A percentile compares a stretch with the other conserved stretches of the same genome.
Evolutionary conservation across 2,113 vertebrate genomes (phyloP).

Genomic region (Jacana jacana): DNA sequence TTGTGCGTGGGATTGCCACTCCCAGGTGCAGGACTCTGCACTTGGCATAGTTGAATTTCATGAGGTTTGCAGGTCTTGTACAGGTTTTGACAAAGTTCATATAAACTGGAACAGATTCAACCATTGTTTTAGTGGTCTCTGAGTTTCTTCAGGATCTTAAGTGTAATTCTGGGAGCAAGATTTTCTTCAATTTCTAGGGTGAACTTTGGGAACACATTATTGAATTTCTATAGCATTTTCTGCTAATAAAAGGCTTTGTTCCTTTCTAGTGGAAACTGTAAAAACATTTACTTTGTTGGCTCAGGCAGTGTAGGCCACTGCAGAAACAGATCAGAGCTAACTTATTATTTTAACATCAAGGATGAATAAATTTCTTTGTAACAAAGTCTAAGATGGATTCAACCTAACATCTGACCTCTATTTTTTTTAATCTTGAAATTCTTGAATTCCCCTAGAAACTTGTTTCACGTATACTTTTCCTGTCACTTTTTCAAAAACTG

Average conservation of each 20-base stretch:
- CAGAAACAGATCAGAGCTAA: background rate
- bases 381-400: background rate
- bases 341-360: slow-evolving; percentile 2
- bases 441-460: background rate
- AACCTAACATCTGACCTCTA: background rate
- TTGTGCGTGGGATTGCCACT: too few species aligned
- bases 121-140: background rate
- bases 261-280: background rate
- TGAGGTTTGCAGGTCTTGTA: background rate
- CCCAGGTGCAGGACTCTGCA: too few species aligned
- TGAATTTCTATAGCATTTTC: background rate
- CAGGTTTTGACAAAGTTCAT: background rate
- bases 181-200: background rate
- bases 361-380: background rate
- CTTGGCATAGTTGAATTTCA: too few species aligned
- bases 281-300: background rate
- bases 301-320: background rate
- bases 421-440: slow-evolving; percentile 2
- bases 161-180: background rate
- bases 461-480: background rate
- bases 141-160: background rate
- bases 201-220: background rate
- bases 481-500: background rate
- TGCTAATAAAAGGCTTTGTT: slow-evolving; percentile 4
- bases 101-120: background rate